A percentile compares a stretch with the other conserved stretches of the same genome.
phyloP scores from a whole-genome alignment of 2,113 vertebrate species.

The Oenanthe oenanthe region DNA sequence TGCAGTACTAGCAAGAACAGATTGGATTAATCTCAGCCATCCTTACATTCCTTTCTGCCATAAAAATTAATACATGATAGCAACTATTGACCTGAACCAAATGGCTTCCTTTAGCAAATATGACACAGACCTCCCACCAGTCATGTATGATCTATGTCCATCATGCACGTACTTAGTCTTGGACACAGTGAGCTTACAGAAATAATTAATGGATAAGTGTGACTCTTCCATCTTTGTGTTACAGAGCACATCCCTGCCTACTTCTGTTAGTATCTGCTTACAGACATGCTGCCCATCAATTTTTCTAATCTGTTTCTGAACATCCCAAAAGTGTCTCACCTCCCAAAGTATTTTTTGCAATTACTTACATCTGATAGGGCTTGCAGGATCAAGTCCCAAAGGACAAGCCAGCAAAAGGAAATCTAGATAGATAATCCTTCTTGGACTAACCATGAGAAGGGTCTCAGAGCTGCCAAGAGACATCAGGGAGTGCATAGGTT shows the following conservation, averaged over 20 bases:
- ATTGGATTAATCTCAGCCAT: neutral
- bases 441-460: neutral
- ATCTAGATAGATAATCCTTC: neutral
- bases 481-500: neutral
- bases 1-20: neutral
- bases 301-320: neutral
- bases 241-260: neutral
- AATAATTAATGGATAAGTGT: neutral
- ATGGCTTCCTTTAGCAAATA: neutral
- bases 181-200: neutral
- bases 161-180: neutral
- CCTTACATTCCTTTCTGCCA: neutral
- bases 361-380: neutral
- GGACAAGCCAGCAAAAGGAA: neutral
- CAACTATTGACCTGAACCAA: neutral
- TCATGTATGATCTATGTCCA: neutral
- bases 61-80: neutral
- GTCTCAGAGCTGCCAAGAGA: neutral
- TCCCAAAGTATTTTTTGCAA: conserved; percentile 9
- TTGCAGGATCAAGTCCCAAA: neutral
- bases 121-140: neutral
- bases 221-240: neutral
- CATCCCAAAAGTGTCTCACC: neutral
- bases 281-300: neutral
- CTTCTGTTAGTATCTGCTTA: neutral